These are phyloP conservation scores for Limnodromus scolopaceus DNA, from an alignment of 2,797 vertebrate genomes.

Conservation along the genomic window DNA sequence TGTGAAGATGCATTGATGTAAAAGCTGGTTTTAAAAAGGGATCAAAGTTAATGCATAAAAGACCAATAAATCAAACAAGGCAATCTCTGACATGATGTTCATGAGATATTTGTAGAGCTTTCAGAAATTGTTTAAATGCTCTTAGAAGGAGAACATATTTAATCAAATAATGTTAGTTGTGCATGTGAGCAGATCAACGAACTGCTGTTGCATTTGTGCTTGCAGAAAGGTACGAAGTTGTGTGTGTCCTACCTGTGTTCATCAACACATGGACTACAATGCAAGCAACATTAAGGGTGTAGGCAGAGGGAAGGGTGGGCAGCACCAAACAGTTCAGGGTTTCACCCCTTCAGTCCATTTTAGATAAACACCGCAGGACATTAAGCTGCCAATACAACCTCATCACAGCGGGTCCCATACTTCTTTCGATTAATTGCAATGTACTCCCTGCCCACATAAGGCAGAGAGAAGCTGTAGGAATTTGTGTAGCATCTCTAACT, in stretches of 20 bases:
- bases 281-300: neutral
- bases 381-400: neutral
- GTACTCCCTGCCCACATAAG: neutral
- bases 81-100: neutral
- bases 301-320: neutral
- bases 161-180: neutral
- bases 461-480: neutral
- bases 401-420: neutral
- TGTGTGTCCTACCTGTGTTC: neutral
- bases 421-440: neutral
- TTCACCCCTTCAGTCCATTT: neutral
- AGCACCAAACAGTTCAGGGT: neutral
- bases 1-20: neutral
- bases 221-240: neutral
- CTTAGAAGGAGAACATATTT: neutral
- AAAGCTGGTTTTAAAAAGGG: neutral
- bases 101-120: neutral
- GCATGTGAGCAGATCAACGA: neutral
- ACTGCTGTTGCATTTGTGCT: neutral
- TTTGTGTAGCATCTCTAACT: neutral
- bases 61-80: neutral
- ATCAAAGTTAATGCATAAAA: neutral
- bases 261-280: neutral
- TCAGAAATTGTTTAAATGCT: constrained; percentile 6
- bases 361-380: neutral